Percentiles rank a stretch among this genome's conserved stretches.
Evolutionary conservation across 2,888 invertebrate genomes (phyloP).

Genomic region (Philaethria dido): DNA sequence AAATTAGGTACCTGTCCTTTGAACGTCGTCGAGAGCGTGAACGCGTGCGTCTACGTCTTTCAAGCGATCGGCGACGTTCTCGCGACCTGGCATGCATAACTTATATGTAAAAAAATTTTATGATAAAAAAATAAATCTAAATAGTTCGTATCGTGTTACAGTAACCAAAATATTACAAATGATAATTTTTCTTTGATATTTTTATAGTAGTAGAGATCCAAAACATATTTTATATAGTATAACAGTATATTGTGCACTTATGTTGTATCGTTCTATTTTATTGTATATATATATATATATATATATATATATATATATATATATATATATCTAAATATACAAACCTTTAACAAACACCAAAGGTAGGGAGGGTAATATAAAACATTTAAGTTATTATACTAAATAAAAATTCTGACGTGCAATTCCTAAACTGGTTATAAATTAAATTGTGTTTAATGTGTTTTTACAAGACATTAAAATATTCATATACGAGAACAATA

Average conservation of each 20-base stretch:
- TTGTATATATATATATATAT: too few species aligned
- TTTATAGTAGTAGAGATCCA: neutral
- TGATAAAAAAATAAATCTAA: neutral
- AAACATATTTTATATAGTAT: too few species aligned
- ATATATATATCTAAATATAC: neutral
- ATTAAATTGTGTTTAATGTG: too few species aligned
- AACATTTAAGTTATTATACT: too few species aligned
- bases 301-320: too few species aligned
- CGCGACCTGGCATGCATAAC: conserved; percentile 66
- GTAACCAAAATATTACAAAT: neutral
- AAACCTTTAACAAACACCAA: neutral
- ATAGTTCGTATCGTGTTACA: neutral
- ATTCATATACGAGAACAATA: too few species aligned
- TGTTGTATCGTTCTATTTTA: too few species aligned
- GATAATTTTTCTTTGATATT: neutral
- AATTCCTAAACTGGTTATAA: too few species aligned
- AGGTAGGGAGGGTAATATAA: too few species aligned
- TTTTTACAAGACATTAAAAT: neutral
- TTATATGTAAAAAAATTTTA: conserved; percentile 25
- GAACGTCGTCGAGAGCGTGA: conserved; percentile 79
- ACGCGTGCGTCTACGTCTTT: conserved; percentile 75
- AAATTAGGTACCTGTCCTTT: conserved; percentile 75
- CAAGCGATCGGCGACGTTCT: conserved; percentile 80
- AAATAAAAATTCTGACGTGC: too few species aligned
- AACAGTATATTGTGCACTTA: too few species aligned